Percentiles rank a stretch among this genome's conserved stretches.
phyloP scores from a whole-genome alignment of 2,113 vertebrate species.

The Tupaia chinensis region DNA sequence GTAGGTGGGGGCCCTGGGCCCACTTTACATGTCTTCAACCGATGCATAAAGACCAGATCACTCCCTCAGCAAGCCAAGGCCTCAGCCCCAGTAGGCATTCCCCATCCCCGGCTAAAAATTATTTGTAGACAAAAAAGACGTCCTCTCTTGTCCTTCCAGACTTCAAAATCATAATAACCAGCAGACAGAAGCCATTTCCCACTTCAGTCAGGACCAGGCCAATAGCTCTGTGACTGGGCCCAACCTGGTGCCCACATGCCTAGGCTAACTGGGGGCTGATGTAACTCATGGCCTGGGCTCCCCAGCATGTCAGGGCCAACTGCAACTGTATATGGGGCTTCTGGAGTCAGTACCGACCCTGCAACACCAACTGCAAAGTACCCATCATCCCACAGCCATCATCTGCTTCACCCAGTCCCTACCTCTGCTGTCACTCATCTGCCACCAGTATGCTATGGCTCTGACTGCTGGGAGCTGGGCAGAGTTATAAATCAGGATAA shows the following conservation, averaged over 20 bases:
- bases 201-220: not conserved
- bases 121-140: conserved; percentile 49
- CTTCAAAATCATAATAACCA: conserved; percentile 27
- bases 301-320: not conserved
- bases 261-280: not conserved
- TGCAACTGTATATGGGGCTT: not conserved
- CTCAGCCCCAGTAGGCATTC: conserved; percentile 50
- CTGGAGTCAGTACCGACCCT: not conserved
- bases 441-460: not conserved
- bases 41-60: conserved; percentile 49
- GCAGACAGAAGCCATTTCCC: conserved; percentile 33
- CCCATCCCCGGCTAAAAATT: conserved; percentile 9
- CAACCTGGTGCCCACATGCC: not conserved
- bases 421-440: not conserved
- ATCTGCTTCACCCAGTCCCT: not conserved
- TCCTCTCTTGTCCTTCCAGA: conserved; percentile 37
- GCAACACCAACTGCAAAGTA: not conserved
- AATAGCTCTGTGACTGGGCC: not conserved
- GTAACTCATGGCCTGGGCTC: not conserved
- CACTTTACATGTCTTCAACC: conserved; percentile 57
- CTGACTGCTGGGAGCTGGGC: not conserved
- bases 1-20: conserved; percentile 11
- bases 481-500: conserved; percentile 1
- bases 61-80: not conserved
- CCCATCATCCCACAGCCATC: not conserved